Base-by-base conservation (phyloP, 2,888 invertebrate genomes). In the Criorhina ranunculi region DNA sequence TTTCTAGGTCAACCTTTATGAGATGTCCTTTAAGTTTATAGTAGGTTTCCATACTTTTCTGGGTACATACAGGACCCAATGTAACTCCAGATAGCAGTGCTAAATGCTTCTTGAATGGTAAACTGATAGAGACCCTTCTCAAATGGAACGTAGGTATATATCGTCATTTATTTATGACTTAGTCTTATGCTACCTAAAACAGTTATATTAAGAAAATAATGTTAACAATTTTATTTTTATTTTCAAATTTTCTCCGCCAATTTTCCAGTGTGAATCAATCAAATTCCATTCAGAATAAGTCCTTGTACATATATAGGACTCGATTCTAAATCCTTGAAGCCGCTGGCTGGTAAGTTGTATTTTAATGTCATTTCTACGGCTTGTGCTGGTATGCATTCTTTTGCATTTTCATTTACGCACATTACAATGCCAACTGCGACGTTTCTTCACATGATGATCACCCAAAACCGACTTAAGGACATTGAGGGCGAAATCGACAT, bases 401-500 rank as follows among this genome's bases (percentile, higher is more conserved):
- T n/a, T 37, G 0, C 0, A 0, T 7, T 29, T 81, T 85, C 70
- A 85, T 64, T 80, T 85, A 5, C 53, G 69, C 17, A 85, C 82
- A 76, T 86, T 88, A 37, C 88, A 73, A 69, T 90, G 87, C 90
- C 90, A 91, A 77, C 88, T 89, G 40, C 91, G 88, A 33, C 88
- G 87, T 29, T 87, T 88, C 75, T 91, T 91, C 17, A 87, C 87
- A 80, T 89, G 87, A 72, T 90, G 88, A 29, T 88, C 87, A 7
- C 86, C 78, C 6, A 91, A 88, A 40, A 88, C 89, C 3, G 87
- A 88, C 55, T 89, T 90, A 67, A 96, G 90, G 15, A 94, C 94
- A 17, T 93, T 92, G 9, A 96, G 90, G 0, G 95, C 93, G 88
- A 95, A 96, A 90, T 98, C 96, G 0, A 95, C 96, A 92, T 99